Base-by-base conservation (phyloP, 2,888 invertebrate genomes). In the Pyrocoelia pectoralis region DNA sequence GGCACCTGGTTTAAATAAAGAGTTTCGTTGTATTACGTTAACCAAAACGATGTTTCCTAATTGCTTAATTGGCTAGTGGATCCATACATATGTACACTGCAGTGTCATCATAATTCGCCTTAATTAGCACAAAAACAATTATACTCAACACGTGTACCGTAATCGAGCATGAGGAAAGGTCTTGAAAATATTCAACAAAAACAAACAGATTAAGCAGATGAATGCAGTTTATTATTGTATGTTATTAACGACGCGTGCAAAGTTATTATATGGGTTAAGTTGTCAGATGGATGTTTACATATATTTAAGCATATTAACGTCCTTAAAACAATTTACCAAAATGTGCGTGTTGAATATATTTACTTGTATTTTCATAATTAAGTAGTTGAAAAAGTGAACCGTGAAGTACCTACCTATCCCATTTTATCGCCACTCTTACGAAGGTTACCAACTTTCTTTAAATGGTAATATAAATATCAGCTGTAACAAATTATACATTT, bases 201-300 rank as follows among this genome's bases (percentile, higher is more conserved):
- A 24, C 24, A 24, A 24, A 24, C 24, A 24, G 24, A 24, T 24
- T 24, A 24, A 24, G 24, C 24, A 24, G 24, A 24, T 24, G 24
- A 3, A 24, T 24, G 24, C 24, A 24, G 24, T 24, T 24, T 77
- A 75, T 60, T 59, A 59, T 76, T 74, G 74, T 75, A 74, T 74
- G 74, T 75, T 76, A 73, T 75, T 75, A 76, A 73, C 71, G 74
- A 73, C 76, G 74, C 74, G 74, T 76, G 74, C 72, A 72, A 61
- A 51, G 52, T 68, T 72, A 75, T 75, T 72, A 73, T 24, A 24
- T 24, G 74, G 74, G 75, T 68, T 74, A 70, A 70, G 67, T 75
- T 73, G 70, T 74, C 70, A 72, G 61, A 54, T 61, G 48, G 24
- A 24, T 24, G 60, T 56, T 67, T 68, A 61, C 68, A 69, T 66